A percentile compares a stretch with the other conserved stretches of the same genome.
phyloP scores from a whole-genome alignment of 2,797 vertebrate species.

The Octomys mimax region DNA sequence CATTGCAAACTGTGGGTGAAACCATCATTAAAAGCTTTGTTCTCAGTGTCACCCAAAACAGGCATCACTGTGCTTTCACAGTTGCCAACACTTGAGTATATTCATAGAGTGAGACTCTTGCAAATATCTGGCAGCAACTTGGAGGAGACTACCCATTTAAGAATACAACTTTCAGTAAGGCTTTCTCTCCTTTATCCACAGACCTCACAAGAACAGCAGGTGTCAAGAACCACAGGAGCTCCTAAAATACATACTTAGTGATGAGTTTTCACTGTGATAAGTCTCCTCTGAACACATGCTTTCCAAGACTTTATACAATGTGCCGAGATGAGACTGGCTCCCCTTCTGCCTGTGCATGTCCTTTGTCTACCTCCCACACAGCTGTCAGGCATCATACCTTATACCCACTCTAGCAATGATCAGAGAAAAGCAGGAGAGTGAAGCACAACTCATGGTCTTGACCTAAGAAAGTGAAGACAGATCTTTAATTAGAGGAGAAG shows the following conservation, averaged over 20 bases:
- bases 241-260: neutral
- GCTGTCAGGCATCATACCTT: neutral
- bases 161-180: neutral
- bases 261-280: neutral
- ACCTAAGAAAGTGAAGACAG: neutral
- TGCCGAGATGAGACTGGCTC: neutral
- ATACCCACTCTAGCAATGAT: neutral
- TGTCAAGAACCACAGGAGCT: neutral
- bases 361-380: neutral
- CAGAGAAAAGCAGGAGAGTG: neutral
- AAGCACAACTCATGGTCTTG: neutral
- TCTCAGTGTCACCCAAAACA: constrained; percentile 54
- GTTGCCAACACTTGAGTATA: neutral
- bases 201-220: neutral
- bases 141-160: constrained; percentile 15
- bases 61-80: neutral
- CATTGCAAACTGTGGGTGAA: constrained; percentile 56
- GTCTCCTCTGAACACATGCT: neutral
- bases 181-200: neutral
- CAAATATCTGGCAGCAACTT: neutral
- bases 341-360: neutral
- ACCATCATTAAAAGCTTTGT: constrained; percentile 72
- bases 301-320: neutral
- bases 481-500: neutral
- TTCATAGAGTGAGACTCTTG: constrained; percentile 43